Evolutionary conservation across 2,888 invertebrate species (phyloP), one percentile per base, ranked within the genome.

Genomic region (Drosophila lacicola): DNA sequence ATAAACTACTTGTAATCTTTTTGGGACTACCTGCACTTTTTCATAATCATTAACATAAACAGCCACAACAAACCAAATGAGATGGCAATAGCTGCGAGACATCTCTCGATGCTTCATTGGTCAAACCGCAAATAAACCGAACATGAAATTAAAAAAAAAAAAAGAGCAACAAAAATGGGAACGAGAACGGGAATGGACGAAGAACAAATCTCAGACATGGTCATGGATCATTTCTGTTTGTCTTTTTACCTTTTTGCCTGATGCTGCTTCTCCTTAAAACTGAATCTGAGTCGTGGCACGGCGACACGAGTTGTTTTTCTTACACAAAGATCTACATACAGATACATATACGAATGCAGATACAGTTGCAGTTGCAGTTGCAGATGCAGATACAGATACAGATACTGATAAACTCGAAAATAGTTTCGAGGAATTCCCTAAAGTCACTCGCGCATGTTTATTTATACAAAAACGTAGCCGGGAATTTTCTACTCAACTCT

Each of bases 1-100:
- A 19, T 70, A 63, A 45, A 61, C 58, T 70, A 75, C 44, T 64
- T 74, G 47, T 17, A 56, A 57, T 41, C 46, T 50, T 13, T 36
- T 34, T 34, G 21, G 39, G 47, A 64, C 78, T 72, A 77, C 78
- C 78, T 72, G 82, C 83, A 77, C 78, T 63, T 63, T 57, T 73
- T 77, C 68, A 77, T 73, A 84, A 82, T 85, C 88, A 83, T 83
- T 83, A 83, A 69, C 88, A 88, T 88, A 88, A 85, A 85, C 80
- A 82, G 25, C n/a, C 66, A 58, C 39, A 64, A 70, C 84, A 74
- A 70, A 53, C 46, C 47, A 72, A 78, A 84, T 87, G 79, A 82
- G 85, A 70, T 80, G 82, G 70, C 80, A 82, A 71, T 71, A 70
- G 58, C 51, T 63, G 66, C 55, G 75, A 82, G 87, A 81, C 75